Percentiles rank a stretch among this genome's conserved stretches.
Evolutionary conservation across 2,113 vertebrate species (phyloP).

Genomic region (Canis aureus): DNA sequence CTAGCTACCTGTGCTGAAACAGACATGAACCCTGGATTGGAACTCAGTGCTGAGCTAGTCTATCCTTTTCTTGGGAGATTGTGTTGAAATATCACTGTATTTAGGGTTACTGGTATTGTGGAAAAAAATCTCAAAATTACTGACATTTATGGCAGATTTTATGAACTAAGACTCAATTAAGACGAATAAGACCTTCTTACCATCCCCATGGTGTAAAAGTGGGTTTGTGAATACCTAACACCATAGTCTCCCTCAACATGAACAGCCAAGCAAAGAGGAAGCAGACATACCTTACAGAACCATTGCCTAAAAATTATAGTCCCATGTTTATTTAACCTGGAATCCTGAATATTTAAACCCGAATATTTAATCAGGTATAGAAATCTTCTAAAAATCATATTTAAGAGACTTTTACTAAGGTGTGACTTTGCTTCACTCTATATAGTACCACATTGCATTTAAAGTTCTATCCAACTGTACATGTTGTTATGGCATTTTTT

Average conservation of each 20-base stretch:
- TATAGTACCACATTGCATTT: background rate
- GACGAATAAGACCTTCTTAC: background rate
- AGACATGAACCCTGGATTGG: background rate
- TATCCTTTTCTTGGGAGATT: background rate
- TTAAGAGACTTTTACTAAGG: background rate
- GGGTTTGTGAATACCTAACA: background rate
- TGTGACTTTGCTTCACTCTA: background rate
- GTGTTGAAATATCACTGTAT: background rate
- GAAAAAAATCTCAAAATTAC: background rate
- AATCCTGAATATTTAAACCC: slow-evolving; percentile 36
- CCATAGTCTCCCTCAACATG: background rate
- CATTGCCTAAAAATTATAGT: background rate
- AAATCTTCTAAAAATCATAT: background rate
- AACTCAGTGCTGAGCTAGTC: too few species aligned
- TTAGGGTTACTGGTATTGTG: background rate
- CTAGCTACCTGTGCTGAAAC: background rate
- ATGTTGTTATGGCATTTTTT: slow-evolving; percentile 17
- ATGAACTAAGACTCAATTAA: background rate
- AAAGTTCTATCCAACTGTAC: background rate
- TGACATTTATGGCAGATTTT: background rate
- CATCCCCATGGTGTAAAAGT: background rate
- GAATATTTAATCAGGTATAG: background rate
- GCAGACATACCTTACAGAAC: background rate
- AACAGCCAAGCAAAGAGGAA: background rate
- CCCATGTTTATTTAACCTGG: background rate